Conservation (phyloP, 2,888 invertebrate genomes). For the Rhyacophila evoluta region DNA sequence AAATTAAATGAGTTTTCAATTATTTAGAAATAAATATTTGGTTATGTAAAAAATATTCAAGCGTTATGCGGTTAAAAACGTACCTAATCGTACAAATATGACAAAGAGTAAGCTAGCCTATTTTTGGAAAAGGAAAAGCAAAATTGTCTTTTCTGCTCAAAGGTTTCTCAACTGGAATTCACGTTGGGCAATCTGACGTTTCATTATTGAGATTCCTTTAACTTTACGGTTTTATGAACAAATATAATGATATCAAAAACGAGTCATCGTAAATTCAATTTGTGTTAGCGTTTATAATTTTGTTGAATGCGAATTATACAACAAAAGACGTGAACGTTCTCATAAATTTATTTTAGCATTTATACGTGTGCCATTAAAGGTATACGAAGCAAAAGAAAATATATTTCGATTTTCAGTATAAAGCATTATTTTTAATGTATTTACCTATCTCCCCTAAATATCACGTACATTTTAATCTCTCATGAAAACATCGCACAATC, state of each 20-base stretch:
- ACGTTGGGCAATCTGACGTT: background rate
- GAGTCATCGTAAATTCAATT: background rate
- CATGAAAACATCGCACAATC: too few relatives aligned
- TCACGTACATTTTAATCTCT: too few relatives aligned
- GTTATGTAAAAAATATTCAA: too few relatives aligned
- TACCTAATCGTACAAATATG: background rate
- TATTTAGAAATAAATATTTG: too few relatives aligned
- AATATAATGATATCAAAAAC: background rate
- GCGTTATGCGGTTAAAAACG: background rate
- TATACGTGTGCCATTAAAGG: too few relatives aligned
- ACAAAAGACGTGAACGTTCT: background rate
- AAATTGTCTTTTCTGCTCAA: background rate
- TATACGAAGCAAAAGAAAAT: too few relatives aligned
- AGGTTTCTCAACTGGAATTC: background rate
- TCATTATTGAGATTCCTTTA: conserved; percentile 16
- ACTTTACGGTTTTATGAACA: conserved; percentile 22
- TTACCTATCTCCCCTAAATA: too few relatives aligned
- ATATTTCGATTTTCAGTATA: too few relatives aligned
- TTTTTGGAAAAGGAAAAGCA: background rate
- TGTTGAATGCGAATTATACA: background rate
- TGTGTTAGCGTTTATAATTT: background rate
- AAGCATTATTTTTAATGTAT: too few relatives aligned
- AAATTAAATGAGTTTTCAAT: too few relatives aligned
- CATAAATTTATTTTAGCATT: too few relatives aligned
- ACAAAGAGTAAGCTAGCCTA: background rate